Conservation (phyloP, 1,140 invertebrate genomes). For the Zaprionus ornatus region DNA sequence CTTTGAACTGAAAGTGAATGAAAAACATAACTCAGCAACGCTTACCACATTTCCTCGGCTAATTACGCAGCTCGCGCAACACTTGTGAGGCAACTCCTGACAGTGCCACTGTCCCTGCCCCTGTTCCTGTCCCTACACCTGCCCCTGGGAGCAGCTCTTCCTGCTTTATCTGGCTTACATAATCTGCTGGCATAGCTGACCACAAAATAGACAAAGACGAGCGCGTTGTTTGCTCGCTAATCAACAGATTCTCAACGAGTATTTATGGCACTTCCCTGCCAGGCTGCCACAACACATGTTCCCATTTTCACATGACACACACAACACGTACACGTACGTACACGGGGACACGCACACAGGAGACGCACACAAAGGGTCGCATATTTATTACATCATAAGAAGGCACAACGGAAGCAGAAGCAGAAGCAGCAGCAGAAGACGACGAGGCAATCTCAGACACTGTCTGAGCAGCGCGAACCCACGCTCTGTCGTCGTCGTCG, state of each 20-base stretch:
- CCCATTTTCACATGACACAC: conserved; percentile 53
- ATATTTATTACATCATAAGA: conserved; percentile 78
- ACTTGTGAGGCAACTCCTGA: background rate
- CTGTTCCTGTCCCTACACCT: too few relatives aligned
- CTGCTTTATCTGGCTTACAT: conserved; percentile 49
- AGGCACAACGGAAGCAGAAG: conserved; percentile 32
- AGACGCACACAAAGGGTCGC: conserved; percentile 44
- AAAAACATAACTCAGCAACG: conserved; percentile 7
- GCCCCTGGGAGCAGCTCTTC: too few relatives aligned
- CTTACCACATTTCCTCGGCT: conserved; percentile 23
- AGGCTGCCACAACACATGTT: conserved; percentile 71
- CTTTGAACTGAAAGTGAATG: conserved; percentile 1
- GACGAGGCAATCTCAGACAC: conserved; percentile 61
- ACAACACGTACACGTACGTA: background rate
- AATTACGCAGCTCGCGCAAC: conserved; percentile 29
- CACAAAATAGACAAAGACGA: conserved; percentile 65
- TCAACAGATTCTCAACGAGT: conserved; percentile 72
- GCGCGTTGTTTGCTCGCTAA: conserved; percentile 60
- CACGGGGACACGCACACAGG: conserved; percentile 1
- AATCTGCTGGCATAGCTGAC: conserved; percentile 44
- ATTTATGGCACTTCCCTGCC: conserved; percentile 63
- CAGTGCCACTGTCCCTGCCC: too few relatives aligned
- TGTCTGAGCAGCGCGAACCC: conserved; percentile 22
- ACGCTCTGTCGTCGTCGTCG: conserved; percentile 40
- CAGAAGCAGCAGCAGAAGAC: conserved; percentile 17